These are phyloP conservation scores for Euwallacea similis DNA, from an alignment of 1,140 invertebrate genomes.

Conservation along the genomic window DNA sequence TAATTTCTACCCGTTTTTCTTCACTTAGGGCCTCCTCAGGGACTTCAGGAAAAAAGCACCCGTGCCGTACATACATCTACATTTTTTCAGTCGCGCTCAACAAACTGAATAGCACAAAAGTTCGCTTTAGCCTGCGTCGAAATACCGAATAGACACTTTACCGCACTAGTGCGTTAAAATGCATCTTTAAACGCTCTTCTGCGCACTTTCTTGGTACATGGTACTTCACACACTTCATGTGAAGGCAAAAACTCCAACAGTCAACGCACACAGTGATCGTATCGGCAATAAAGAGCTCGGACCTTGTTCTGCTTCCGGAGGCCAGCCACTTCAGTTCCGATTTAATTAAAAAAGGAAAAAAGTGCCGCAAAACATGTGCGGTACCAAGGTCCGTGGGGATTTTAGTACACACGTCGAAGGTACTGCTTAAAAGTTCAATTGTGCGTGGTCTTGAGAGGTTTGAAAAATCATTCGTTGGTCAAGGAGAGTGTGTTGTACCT, in stretches of 20 bases:
- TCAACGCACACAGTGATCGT: constrained; percentile 12
- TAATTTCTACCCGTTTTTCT: too few relatives aligned
- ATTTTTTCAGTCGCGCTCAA: too few relatives aligned
- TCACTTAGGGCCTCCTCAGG: too few relatives aligned
- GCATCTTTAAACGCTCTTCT: too few relatives aligned
- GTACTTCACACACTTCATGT: background rate
- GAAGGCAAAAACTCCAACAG: constrained; percentile 1
- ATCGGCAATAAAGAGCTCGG: constrained; percentile 18
- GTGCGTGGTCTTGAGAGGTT: constrained; percentile 30
- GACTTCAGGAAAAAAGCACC: too few relatives aligned
- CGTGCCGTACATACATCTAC: too few relatives aligned
- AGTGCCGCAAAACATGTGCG: constrained; percentile 32
- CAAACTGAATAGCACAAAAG: too few relatives aligned
- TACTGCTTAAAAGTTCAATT: constrained; percentile 33
- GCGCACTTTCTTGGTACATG: too few relatives aligned
- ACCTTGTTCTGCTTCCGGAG: constrained; percentile 47
- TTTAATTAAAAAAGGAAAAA: constrained; percentile 45
- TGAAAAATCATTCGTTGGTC: constrained; percentile 25
- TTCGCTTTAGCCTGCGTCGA: too few relatives aligned
- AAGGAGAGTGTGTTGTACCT: constrained; percentile 13
- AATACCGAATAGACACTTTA: too few relatives aligned
- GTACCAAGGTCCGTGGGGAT: constrained; percentile 35
- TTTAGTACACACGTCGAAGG: constrained; percentile 32
- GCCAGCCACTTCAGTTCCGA: constrained; percentile 45
- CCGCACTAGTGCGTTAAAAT: too few relatives aligned